Percentiles rank a stretch among this genome's conserved stretches.
phyloP scores from a whole-genome alignment of 35 echinoderm and acorn worm genomes.

The Eucidaris tribuloides region DNA sequence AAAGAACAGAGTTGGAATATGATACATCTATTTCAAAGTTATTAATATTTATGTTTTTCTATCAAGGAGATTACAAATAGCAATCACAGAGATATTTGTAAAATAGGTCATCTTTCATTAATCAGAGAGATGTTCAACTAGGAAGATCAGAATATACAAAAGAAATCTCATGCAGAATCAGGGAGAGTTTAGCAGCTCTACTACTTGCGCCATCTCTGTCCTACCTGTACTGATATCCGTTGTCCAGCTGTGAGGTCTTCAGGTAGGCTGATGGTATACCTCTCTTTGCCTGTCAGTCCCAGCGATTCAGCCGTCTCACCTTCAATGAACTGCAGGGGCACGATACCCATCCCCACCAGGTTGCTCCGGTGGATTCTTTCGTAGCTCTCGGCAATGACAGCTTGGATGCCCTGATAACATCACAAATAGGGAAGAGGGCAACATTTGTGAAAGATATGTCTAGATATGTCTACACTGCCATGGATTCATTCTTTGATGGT shows the following conservation, averaged over 20 bases:
- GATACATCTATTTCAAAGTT: no score
- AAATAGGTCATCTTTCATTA: neutral
- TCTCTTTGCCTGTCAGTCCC: conserved; percentile 84
- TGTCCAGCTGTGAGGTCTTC: conserved; percentile 66
- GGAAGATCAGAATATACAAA: neutral
- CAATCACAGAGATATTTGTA: no score
- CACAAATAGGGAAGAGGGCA: no score
- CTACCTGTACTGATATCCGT: conserved; percentile 55
- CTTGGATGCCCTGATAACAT: conserved; percentile 90
- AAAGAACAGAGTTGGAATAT: no score
- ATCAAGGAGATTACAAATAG: no score
- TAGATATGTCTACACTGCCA: no score
- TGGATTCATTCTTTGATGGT: no score
- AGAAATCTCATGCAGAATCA: no score
- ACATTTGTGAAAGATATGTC: no score
- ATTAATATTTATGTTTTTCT: no score
- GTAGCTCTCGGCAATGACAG: conserved; percentile 96
- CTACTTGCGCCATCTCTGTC: no score
- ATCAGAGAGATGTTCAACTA: neutral
- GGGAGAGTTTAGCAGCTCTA: no score
- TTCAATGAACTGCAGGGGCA: conserved; percentile 83
- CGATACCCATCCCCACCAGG: conserved; percentile 98
- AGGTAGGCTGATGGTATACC: conserved; percentile 67
- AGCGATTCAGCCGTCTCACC: conserved; percentile 71
- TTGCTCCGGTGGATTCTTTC: conserved; percentile 97